Evolutionary conservation across 2,888 invertebrate genomes (phyloP), one percentile per base, ranked within the genome.

Genomic region (Calephelis perditalis): DNA sequence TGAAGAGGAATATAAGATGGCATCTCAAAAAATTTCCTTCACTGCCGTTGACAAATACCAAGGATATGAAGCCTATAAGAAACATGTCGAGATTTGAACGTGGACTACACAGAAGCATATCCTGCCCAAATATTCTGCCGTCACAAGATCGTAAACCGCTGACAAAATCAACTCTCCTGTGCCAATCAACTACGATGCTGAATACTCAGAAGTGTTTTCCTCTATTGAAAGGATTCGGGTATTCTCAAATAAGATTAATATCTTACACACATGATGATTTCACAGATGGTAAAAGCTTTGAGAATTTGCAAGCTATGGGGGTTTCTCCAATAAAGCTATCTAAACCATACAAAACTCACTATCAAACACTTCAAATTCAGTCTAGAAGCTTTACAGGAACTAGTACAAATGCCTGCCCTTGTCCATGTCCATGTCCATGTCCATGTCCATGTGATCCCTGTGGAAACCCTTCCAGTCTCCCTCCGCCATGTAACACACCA

Each of bases 401-500:
- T 47, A 66, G 68, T 58, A 58, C 62, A 15, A 67, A 63, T 37
- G 68, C 69, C 5, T 73, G 72, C 60, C 69, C 73, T 0, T 76
- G 76, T 59, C 77, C 77, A 0, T 26, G 71, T 26, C 68, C 79
- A 0, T 77, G 79, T 57, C n/a, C n/a, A n/a, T n/a, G 26, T 26
- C 26, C 26, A 26, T 70, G 71, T 26, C 68, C 79, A 0, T 77
- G 79, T 57, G 73, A 75, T 0, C 77, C 78, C 0, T 77, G 72
- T 62, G 76, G 77, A 15, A 69, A 70, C 52, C 59, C 73, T 5
- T 79, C 78, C 56, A 78, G 77, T 58, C 73, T 85, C 0, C 86
- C 86, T 0, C 84, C 84, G 0, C 85, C 85, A 0, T 81, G 84
- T 65, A 81, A 82, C 63, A 69, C 70, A 0, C 81, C 83, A 0